phyloP scores from a whole-genome alignment of 2,797 vertebrate species.

The Halcyon smyrnensis region DNA sequence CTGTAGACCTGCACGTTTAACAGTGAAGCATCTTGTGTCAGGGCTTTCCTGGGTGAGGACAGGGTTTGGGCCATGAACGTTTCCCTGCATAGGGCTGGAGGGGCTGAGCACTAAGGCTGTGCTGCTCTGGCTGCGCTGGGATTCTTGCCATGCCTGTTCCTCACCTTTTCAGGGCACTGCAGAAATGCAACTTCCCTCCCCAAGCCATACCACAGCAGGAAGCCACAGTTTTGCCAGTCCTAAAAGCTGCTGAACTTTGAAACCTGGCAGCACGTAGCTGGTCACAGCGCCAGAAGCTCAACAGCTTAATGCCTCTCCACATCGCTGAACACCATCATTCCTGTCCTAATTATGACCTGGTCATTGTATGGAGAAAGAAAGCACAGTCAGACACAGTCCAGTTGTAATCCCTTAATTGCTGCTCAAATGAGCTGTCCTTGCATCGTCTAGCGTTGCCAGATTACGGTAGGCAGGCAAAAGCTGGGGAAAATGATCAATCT shows the following conservation, averaged over 20 bases:
- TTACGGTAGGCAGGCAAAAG: conserved; percentile 30
- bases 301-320: conserved; percentile 30
- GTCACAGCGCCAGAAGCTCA: neutral
- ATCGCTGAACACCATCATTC: conserved; percentile 12
- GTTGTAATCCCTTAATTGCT: conserved; percentile 70
- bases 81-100: neutral
- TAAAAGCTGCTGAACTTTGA: conserved; percentile 59
- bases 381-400: conserved; percentile 38
- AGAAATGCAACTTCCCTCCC: neutral
- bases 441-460: conserved; percentile 20
- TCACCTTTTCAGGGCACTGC: neutral
- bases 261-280: conserved; percentile 22
- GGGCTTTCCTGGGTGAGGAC: neutral
- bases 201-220: neutral
- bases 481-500: conserved; percentile 35
- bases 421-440: conserved; percentile 57
- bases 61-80: accelerated
- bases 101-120: neutral
- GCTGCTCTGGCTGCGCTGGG: accelerated
- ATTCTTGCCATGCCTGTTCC: accelerated
- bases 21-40: neutral
- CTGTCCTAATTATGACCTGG: conserved; percentile 66
- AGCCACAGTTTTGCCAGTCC: neutral
- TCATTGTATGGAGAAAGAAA: conserved; percentile 41
- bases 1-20: accelerated